Base-by-base conservation (phyloP, 2,797 vertebrate genomes). In the Melopsittacus undulatus region DNA sequence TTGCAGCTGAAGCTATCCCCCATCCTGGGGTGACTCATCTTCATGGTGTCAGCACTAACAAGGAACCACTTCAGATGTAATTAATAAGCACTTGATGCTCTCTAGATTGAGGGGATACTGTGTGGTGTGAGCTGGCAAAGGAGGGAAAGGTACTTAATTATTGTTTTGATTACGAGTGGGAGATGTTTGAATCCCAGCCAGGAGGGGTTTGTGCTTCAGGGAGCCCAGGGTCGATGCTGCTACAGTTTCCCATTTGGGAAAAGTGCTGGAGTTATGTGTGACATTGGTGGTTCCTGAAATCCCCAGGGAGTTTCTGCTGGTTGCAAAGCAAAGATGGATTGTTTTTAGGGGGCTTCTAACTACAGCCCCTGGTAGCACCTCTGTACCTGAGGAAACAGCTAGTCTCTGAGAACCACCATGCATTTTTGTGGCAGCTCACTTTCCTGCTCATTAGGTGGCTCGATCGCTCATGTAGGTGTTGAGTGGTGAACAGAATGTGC, bases 41-140 rank as follows among this genome's bases (percentile, higher is more conserved):
- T 75, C 5, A 1, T 1, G 0, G 64, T 14, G 2, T 93, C 82
- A 68, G 85, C 66, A 23, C 79, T 96, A 94, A 96, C 0, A 16
- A 96, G 93, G 82, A 94, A 27, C 79, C 76, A 95, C 94, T 96
- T 96, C 87, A 94, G 57, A 38, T 0, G 0, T 96, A 96, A 97
- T 97, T 96, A 97, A 93, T 94, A 89, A 96, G 91, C 94, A 91
- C 94, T 95, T 92, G 73, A 90, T 88, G 73, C 5, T 94, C 83
- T 92, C 79, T 93, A 24, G 82, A 69, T 89, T 0, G 43, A 94
- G 77, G 92, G 95, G 94, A 93, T 89, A 92, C 90, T 93, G 88
- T 0, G 1, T 90, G 89, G 79, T 2, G 9, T 93, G 91, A 94
- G 87, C 66, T 89, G 62, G 34, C 11, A 17, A 23, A 56, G 63